Percentiles rank a stretch among this genome's conserved stretches.
Conservation (phyloP, 2,888 invertebrate species). For the Chloroclystis v-ata region DNA sequence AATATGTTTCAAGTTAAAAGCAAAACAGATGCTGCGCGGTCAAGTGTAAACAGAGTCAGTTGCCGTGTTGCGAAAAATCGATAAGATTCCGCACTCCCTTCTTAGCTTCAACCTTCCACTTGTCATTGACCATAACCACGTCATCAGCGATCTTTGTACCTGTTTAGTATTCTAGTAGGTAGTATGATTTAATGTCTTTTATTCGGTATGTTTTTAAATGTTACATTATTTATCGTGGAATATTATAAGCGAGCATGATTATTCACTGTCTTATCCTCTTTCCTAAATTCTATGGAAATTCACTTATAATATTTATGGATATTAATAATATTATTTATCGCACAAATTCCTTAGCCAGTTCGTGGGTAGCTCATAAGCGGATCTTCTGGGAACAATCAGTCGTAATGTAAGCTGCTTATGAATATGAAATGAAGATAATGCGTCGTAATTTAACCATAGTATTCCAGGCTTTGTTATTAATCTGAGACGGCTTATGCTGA, state of each 20-base stretch:
- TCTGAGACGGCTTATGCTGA: background rate
- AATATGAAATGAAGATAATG: too few relatives aligned
- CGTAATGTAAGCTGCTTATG: background rate
- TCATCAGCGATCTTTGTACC: constrained; percentile 36
- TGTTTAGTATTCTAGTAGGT: constrained; percentile 21
- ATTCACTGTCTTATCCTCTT: too few relatives aligned
- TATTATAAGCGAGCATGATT: too few relatives aligned
- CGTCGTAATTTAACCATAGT: too few relatives aligned
- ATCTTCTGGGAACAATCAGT: too few relatives aligned
- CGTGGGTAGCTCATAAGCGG: too few relatives aligned
- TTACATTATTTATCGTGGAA: too few relatives aligned
- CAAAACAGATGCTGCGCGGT: constrained; percentile 4
- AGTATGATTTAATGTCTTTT: background rate
- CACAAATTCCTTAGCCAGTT: too few relatives aligned
- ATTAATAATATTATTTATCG: too few relatives aligned
- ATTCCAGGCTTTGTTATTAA: background rate
- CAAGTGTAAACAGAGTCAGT: constrained; percentile 24
- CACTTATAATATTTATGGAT: too few relatives aligned
- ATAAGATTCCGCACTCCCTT: constrained; percentile 28
- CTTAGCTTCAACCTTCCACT: constrained; percentile 24
- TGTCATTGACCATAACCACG: constrained; percentile 19
- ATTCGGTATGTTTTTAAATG: background rate
- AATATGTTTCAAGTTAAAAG: background rate
- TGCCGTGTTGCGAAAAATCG: constrained; percentile 34
- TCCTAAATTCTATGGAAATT: too few relatives aligned